phyloP scores from a whole-genome alignment of 2,888 invertebrate species.

The Coelinius sp. region DNA sequence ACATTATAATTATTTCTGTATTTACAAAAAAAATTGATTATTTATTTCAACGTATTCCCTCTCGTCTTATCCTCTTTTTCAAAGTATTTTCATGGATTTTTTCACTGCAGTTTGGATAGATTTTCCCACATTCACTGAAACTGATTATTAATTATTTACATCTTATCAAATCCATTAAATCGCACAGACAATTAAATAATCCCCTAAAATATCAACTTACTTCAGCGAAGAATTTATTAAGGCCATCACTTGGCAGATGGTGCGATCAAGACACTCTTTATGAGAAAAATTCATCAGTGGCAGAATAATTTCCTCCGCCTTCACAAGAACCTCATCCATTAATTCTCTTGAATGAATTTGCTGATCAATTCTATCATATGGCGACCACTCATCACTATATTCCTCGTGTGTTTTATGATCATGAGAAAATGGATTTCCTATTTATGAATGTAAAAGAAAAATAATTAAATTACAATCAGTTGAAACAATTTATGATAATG shows the following conservation, averaged over 20 bases:
- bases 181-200: too few species aligned
- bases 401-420: background rate
- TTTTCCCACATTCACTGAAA: background rate
- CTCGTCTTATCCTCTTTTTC: background rate
- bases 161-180: too few species aligned
- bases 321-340: constrained; percentile 32
- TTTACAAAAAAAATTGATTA: background rate
- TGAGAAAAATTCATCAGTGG: constrained; percentile 42
- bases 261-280: constrained; percentile 42
- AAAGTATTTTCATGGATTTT: background rate
- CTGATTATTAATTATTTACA: background rate
- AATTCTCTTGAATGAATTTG: background rate
- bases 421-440: background rate
- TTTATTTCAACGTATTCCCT: background rate
- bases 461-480: background rate
- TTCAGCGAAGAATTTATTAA: constrained; percentile 33
- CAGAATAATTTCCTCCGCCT: constrained; percentile 44
- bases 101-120: background rate
- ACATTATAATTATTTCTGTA: background rate
- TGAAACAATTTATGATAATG: background rate
- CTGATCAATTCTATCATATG: background rate
- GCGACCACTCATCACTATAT: background rate
- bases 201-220: background rate
- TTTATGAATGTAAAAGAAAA: background rate
- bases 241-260: constrained; percentile 43